Conservation (phyloP, 2,888 invertebrate species). For the Pinctada fucata region DNA sequence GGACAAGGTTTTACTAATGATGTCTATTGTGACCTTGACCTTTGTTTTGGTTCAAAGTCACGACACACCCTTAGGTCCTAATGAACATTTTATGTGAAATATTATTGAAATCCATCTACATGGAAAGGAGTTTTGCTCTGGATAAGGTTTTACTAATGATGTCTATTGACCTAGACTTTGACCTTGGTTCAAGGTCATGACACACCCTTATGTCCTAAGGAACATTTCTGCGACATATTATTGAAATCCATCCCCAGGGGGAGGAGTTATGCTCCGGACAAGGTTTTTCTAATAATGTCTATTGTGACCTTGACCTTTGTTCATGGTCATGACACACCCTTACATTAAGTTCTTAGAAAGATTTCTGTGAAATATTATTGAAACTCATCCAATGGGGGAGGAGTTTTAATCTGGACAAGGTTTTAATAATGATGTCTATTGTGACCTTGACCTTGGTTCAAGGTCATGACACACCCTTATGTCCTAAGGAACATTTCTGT, state of each 20-base stretch:
- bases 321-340: background rate
- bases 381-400: background rate
- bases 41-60: too few relatives aligned
- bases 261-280: background rate
- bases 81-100: too few relatives aligned
- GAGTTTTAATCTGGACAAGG: background rate
- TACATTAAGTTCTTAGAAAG: too few relatives aligned
- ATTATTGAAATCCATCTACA: too few relatives aligned
- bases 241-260: background rate
- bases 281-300: background rate
- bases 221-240: background rate
- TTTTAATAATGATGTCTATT: background rate
- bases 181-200: background rate
- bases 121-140: too few relatives aligned
- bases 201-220: background rate
- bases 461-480: too few relatives aligned
- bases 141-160: background rate
- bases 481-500: background rate
- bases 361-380: background rate
- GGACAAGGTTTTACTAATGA: too few relatives aligned
- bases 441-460: too few relatives aligned
- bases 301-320: background rate
- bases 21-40: too few relatives aligned
- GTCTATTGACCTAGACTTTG: background rate
- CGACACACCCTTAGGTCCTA: too few relatives aligned